Base-by-base conservation (phyloP, 1,140 invertebrate genomes). In the Drosophila ananassae region DNA sequence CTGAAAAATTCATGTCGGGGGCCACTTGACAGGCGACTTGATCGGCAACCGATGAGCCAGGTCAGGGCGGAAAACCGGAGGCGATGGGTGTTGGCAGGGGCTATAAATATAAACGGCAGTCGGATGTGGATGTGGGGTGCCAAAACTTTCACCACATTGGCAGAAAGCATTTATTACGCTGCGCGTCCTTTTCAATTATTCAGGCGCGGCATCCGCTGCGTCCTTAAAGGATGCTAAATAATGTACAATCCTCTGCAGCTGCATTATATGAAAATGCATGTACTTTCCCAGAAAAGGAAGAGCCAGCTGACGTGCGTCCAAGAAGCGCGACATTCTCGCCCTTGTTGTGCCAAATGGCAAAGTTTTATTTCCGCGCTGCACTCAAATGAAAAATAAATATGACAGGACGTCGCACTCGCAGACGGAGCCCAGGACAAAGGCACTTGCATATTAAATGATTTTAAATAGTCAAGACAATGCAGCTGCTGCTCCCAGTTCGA, bases 321-420 rank as follows among this genome's bases (percentile, higher is more conserved):
- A 82, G 79, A 34, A 63, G 83, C 79, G 66, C 82, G 75, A 79
- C 83, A 82, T 78, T 85, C 74, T 69, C 83, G 78, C 79, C 84
- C 79, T 87, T 87, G 83, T 87, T 87, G 89, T 84, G 80, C 77
- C 82, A 87, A 89, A 87, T 89, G 82, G 83, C 80, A 89, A 89
- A 89, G 77, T 89, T 89, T 90, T 89, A 89, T 81, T 89, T 90
- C 80, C 76, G 73, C 54, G 41, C 75, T 73, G 82, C 83, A 81
- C 79, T 89, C 85, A 89, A 89, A 89, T 89, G 80, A 89, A 90
- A 89, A 89, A 89, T 89, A 89, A 89, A 89, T 89, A 89, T 89
- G 84, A 89, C 84, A 89, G 84, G 89, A 84, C 69, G 62, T 67
- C 63, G 60, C 60, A 52, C 37, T 66, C 58, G 63, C 63, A 67